Conservation (phyloP, 2,113 vertebrate genomes). For the Tursiops truncatus region DNA sequence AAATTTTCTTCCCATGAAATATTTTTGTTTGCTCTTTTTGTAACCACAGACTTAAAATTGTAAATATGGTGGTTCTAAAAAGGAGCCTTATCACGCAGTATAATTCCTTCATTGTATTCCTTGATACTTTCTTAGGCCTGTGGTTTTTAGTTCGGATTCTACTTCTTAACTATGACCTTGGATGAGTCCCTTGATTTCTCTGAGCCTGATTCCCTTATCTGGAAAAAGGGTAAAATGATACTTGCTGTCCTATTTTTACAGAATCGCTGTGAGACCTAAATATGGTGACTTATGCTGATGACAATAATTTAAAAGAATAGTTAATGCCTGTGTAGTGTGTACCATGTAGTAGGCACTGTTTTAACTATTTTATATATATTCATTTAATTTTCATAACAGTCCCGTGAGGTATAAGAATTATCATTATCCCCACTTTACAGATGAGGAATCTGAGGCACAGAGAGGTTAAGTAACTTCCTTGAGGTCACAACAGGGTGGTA, state of each 20-base stretch:
- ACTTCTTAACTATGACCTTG: background rate
- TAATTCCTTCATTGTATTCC: background rate
- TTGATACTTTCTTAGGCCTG: background rate
- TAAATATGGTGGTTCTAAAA: background rate
- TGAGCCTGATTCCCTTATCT: background rate
- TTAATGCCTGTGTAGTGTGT: background rate
- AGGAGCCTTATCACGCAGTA: background rate
- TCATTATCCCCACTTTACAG: background rate
- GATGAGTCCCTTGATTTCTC: background rate
- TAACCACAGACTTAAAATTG: background rate
- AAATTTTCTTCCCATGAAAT: background rate
- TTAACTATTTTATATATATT: background rate
- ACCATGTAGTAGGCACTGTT: background rate
- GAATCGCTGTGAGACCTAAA: background rate
- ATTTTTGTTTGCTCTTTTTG: background rate
- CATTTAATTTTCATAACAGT: background rate
- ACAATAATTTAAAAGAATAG: background rate
- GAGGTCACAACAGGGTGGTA: background rate
- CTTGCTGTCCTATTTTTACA: background rate
- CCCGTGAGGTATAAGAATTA: background rate
- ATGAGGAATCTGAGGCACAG: background rate
- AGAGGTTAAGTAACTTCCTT: background rate
- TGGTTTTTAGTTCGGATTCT: background rate
- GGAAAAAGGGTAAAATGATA: background rate
- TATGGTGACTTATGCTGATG: background rate